Base-by-base conservation (phyloP, 2,888 invertebrate genomes). In the Drosophila putrida region DNA sequence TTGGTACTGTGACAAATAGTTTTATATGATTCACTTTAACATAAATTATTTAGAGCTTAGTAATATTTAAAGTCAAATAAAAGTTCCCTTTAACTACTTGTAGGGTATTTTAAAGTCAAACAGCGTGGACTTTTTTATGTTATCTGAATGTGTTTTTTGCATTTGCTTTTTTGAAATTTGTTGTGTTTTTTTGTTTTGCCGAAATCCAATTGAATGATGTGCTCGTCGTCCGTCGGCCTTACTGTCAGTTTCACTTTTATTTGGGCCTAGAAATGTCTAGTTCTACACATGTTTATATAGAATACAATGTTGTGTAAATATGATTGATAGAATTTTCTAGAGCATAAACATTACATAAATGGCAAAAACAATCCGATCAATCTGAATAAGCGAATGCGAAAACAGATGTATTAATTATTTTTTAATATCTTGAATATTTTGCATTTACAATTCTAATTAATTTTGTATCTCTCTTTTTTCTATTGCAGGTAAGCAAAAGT, bases 141-240 rank as follows among this genome's bases (percentile, higher is more conserved):
- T 25, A 10, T 25, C 28, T 36, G 4, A 54, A 43, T 55, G 9
- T 27, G 35, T 49, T 39, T 60, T 51, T 55, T 39, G 41, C 49
- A 57, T 58, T 65, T 51, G 44, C 15, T 20, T 28, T 59, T 54
- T 54, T 60, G 58, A 53, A 41, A 41, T 54, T 43, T 43, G 15
- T 41, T 20, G 4, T 4, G 9, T 41, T 41, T 20, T 20, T 41
- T 8, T 47, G 43, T 54, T 53, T 62, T 33, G 49, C 28, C 53
- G 31, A 71, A 71, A 59, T 59, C 39, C 27, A 77, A 82, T 82
- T 70, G 75, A 78, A 51, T 58, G 64, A 74, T 65, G 65, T 60
- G 62, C 49, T 38, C 20, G 62, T 33, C 50, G 76, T 41, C 75
- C 20, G 62, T 33, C 50, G 76, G 46, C 75, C 80, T 79, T 60